phyloP scores from a whole-genome alignment of 2,888 invertebrate species.

The Unio delphinus region DNA sequence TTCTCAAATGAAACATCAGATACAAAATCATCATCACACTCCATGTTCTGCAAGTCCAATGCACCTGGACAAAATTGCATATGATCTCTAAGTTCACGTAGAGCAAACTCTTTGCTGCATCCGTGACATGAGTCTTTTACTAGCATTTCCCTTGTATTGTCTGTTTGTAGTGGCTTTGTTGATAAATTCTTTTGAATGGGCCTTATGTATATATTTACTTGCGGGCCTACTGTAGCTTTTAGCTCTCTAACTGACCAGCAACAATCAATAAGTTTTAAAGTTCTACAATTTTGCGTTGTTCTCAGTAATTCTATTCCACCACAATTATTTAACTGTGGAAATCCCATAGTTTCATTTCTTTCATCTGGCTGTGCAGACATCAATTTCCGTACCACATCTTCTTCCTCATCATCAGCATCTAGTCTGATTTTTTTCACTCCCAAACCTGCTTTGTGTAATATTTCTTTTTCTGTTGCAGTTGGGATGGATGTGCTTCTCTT shows the following conservation, averaged over 20 bases:
- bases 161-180: neutral
- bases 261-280: neutral
- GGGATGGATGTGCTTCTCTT: neutral
- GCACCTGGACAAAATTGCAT: too few relatives aligned
- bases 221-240: neutral
- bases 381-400: constrained; percentile 3
- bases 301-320: constrained; percentile 1
- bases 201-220: neutral
- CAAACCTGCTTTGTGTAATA: constrained; percentile 1
- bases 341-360: neutral
- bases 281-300: neutral
- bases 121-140: too few relatives aligned
- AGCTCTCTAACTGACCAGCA: neutral
- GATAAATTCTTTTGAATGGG: constrained; percentile 1
- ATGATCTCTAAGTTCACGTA: too few relatives aligned
- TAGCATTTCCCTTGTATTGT: neutral
- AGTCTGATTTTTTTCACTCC: constrained; percentile 3
- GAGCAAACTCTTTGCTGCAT: too few relatives aligned
- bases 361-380: neutral
- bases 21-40: too few relatives aligned
- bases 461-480: constrained; percentile 6
- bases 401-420: constrained; percentile 1
- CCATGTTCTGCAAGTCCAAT: too few relatives aligned
- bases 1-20: too few relatives aligned
- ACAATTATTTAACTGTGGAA: neutral